Base-by-base conservation (phyloP, 2,888 invertebrate species). In the Pardosa pseudoannulata region DNA sequence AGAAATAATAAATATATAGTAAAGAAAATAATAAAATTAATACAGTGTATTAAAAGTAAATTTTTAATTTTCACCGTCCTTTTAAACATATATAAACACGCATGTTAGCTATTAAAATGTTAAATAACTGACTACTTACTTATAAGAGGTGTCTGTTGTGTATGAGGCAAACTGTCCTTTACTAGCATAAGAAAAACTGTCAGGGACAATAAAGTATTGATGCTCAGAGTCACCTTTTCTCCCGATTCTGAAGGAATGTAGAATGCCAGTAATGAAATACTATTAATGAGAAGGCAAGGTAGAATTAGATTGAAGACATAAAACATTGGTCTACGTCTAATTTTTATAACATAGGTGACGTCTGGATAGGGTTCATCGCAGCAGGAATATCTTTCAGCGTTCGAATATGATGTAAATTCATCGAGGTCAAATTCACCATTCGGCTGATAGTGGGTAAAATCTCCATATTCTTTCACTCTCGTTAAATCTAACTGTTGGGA, bases 131-230 rank as follows among this genome's bases (percentile, higher is more conserved):
- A 9, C 1, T 36, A 93, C 94, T 94, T 93, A 96, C 96, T 96
- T 89, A 96, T 96, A 67, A 96, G 93, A 0, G 96, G 96, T 16
- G 96, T 95, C 91, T 96, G 96, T 91, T 96, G 96, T 0, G 96
- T 96, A 0, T 96, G 96, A 11, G 96, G 96, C 89, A 96, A 92
- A 16, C 95, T 96, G 90, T 96, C 96, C 88, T 96, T 93, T 81
- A 96, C 96, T 62, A 96, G 95, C 96, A 96, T 96, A 88, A 96
- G 93, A 91, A 96, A 96, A 36, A 96, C 96, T 0, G 96, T 96
- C 95, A 96, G 96, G 19, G 96, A 96, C 16, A 96, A 93, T n/a
- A 96, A 93, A 2, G 96, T 96, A 90, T 96, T 96, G 90, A 96
- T 96, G 28, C 96, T 96, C 28, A 96, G 93, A 0, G 96, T 96